phyloP scores from a whole-genome alignment of 1,140 invertebrate genomes.

The Himalopsyche phryganea region DNA sequence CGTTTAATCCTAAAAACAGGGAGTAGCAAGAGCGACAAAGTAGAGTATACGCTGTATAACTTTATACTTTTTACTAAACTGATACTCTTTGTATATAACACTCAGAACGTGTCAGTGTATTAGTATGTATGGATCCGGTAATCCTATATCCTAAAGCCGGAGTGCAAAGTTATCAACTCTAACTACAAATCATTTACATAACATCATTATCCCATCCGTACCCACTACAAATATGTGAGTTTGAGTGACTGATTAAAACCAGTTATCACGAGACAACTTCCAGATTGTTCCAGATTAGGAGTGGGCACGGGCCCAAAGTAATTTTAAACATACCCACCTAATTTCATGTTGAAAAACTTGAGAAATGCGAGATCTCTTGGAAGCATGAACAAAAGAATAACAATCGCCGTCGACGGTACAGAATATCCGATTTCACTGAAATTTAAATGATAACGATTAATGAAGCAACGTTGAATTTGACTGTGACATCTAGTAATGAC shows the following conservation, averaged over 20 bases:
- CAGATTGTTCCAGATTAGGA: slow-evolving; percentile 37
- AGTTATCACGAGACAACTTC: slow-evolving; percentile 33
- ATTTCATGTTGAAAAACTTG: slow-evolving; percentile 36
- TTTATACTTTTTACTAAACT: too few relatives aligned
- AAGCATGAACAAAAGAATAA: slow-evolving; percentile 36
- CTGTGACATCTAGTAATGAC: neutral
- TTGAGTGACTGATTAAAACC: slow-evolving; percentile 33
- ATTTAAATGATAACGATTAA: slow-evolving; percentile 14
- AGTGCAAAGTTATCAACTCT: too few relatives aligned
- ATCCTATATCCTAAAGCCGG: too few relatives aligned
- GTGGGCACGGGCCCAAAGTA: slow-evolving; percentile 33
- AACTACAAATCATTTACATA: too few relatives aligned
- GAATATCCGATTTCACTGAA: slow-evolving; percentile 35
- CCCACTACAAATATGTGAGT: neutral
- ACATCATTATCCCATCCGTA: slow-evolving; percentile 37
- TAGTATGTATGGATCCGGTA: too few relatives aligned
- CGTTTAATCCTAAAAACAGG: too few relatives aligned
- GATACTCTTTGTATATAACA: too few relatives aligned
- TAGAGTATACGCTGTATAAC: too few relatives aligned
- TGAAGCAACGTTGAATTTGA: neutral
- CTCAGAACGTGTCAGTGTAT: too few relatives aligned
- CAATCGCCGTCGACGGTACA: slow-evolving; percentile 36
- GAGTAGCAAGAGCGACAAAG: too few relatives aligned
- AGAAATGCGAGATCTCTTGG: slow-evolving; percentile 38
- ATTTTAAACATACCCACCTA: slow-evolving; percentile 20